Evolutionary conservation across 1,140 invertebrate species (phyloP).

Genomic region (Drosophila guanche): DNA sequence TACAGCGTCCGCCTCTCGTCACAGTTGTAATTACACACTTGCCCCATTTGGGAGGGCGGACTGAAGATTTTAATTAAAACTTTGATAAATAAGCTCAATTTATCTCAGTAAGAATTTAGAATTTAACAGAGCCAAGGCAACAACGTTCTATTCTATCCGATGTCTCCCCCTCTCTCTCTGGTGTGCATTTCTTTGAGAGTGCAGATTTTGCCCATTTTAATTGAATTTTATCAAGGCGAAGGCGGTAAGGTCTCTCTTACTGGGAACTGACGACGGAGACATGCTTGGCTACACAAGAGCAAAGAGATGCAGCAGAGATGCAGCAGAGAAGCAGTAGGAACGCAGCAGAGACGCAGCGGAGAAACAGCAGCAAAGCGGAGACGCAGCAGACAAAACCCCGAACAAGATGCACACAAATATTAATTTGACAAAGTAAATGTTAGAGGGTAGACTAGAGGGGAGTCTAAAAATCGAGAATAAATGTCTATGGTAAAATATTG

Average conservation of each 20-base stretch:
- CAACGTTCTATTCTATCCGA: neutral
- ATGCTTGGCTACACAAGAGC: conserved; percentile 22
- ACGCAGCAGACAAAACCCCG: neutral
- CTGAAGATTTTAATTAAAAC: conserved; percentile 80
- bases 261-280: conserved; percentile 35
- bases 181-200: conserved; percentile 64
- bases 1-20: conserved; percentile 28
- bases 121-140: conserved; percentile 48
- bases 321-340: too few relatives aligned
- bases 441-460: too few relatives aligned
- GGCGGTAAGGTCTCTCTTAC: conserved; percentile 21
- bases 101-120: conserved; percentile 66
- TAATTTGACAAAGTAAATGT: conserved; percentile 35
- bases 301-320: neutral
- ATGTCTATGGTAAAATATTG: conserved; percentile 6
- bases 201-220: conserved; percentile 68
- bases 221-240: conserved; percentile 53
- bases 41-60: conserved; percentile 51
- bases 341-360: too few relatives aligned
- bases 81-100: conserved; percentile 82
- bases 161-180: neutral
- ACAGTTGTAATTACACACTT: conserved; percentile 79
- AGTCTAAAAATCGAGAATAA: conserved; percentile 15
- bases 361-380: neutral
- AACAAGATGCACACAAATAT: conserved; percentile 22